Percentiles rank a stretch among this genome's conserved stretches.
phyloP scores from a whole-genome alignment of 2,797 vertebrate species.

The Pseudopleuronectes americanus region DNA sequence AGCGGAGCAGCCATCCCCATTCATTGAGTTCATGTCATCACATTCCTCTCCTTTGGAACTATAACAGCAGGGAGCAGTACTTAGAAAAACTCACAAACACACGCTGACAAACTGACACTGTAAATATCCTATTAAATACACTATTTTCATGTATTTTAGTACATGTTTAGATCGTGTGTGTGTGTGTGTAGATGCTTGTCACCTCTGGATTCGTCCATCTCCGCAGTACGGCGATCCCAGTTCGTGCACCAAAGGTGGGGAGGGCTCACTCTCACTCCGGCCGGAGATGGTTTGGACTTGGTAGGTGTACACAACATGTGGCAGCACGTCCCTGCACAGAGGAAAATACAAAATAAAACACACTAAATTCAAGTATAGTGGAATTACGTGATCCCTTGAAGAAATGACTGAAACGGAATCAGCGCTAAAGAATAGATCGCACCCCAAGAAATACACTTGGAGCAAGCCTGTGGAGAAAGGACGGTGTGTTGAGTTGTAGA shows the following conservation, averaged over 20 bases:
- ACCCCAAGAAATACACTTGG: neutral
- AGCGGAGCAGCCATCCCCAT: slow-evolving; percentile 95
- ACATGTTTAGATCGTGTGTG: no score
- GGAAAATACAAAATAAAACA: slow-evolving; percentile 16
- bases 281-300: slow-evolving; percentile 87
- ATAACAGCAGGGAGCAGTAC: slow-evolving; percentile 42
- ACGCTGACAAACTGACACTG: slow-evolving; percentile 20
- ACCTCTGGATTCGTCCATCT: slow-evolving; percentile 95
- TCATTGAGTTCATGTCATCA: slow-evolving; percentile 95
- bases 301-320: slow-evolving; percentile 87
- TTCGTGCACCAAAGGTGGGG: slow-evolving; percentile 86
- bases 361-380: slow-evolving; percentile 6
- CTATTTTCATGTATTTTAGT: neutral
- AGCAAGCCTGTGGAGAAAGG: slow-evolving; percentile 14
- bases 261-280: slow-evolving; percentile 89
- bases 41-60: slow-evolving; percentile 94
- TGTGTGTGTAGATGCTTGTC: slow-evolving; percentile 39
- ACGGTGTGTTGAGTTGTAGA: slow-evolving; percentile 15
- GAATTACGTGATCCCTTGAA: slow-evolving; percentile 9
- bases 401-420: slow-evolving; percentile 21
- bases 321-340: slow-evolving; percentile 85
- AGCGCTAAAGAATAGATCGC: slow-evolving; percentile 2
- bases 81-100: slow-evolving; percentile 22
- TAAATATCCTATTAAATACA: slow-evolving; percentile 1
- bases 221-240: slow-evolving; percentile 95